Evolutionary conservation across 53 echinoderm and acorn worm genomes (phyloP), one percentile per base, ranked within the genome.

Genomic region (Crossaster papposus): DNA sequence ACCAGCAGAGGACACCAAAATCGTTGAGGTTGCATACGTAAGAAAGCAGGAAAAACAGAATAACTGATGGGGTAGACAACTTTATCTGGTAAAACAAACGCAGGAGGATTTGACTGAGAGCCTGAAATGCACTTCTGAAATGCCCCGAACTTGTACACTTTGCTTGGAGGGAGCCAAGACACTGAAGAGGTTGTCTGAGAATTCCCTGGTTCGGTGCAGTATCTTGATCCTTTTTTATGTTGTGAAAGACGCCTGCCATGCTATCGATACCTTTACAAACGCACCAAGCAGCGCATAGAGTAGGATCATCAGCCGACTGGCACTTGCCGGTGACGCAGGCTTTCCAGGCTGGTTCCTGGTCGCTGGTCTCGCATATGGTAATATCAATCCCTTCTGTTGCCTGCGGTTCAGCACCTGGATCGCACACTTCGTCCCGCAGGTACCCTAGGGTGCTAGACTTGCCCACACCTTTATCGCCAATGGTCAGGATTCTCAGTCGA

Each of bases 391-490:
- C 91, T 30, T 84, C 91, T 7, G 91, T 91, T 35, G 91, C 77
- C 51, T 78, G 77, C 54, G 79, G 84, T 70, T 78, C 91, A 26
- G 35, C 68, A 2, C 3, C 65, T 0, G 91, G 91, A 50, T 91
- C 91, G 54, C 91, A 91, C 58, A 31, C 83, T 33, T 85, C 28
- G 8, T 85, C 91, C 7, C 63, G 68, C 2, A 91, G 91, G 70
- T 84, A 53, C 36, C 85, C 37, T 36, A 91, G 28, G 35, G 79
- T 77, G 26, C 91, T 91, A 34, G 91, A 64, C 50, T 91, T 91
- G 30, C 91, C 91, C 14, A 91, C 91, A 30, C 90, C 91, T 52
- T 91, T 91, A 51, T 91, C 91, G 2, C 91, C 91, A 52, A 91
- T 78, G 65, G 85, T 91, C 10, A 91, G 37, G 33, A 70, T 85